These are phyloP conservation scores for Campylorhamphus procurvoides DNA, from an alignment of 2,113 vertebrate species.

Conservation along the genomic window DNA sequence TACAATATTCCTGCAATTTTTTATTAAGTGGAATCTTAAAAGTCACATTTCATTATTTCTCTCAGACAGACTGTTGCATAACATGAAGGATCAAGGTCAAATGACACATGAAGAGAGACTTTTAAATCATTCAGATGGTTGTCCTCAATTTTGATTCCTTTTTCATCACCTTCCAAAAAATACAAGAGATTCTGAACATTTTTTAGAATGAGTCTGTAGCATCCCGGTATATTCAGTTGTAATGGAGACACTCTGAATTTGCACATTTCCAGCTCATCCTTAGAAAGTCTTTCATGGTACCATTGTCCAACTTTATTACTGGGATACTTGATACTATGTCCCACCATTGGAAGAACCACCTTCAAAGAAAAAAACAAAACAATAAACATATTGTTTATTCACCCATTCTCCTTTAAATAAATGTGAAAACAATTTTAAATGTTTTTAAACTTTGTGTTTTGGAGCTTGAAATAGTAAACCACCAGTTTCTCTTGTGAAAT, in stretches of 20 bases:
- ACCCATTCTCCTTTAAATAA: background rate
- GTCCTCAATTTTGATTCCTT: background rate
- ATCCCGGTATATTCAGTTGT: conserved; percentile 91
- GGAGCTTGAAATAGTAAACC: background rate
- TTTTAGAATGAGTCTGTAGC: conserved; percentile 89
- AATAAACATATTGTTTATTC: background rate
- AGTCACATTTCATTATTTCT: conserved; percentile 93
- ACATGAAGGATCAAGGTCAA: conserved; percentile 89
- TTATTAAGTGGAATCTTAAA: conserved; percentile 34
- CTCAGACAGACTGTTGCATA: conserved; percentile 92
- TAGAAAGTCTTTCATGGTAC: conserved; percentile 79
- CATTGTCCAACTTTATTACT: conserved; percentile 81
- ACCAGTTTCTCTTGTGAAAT: background rate
- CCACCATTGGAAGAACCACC: conserved; percentile 93
- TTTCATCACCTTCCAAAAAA: conserved; percentile 55
- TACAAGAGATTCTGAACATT: conserved; percentile 81
- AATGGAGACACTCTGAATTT: conserved; percentile 85
- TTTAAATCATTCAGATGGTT: background rate
- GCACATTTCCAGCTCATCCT: conserved; percentile 80
- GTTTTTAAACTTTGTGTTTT: background rate
- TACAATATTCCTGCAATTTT: background rate
- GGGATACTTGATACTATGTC: conserved; percentile 89
- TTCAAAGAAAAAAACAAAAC: conserved; percentile 46
- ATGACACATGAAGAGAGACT: conserved; percentile 79
- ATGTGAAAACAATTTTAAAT: background rate